Percentiles rank a stretch among this genome's conserved stretches.
Conservation (phyloP, 2,888 invertebrate species). For the Tethea ocularis region DNA sequence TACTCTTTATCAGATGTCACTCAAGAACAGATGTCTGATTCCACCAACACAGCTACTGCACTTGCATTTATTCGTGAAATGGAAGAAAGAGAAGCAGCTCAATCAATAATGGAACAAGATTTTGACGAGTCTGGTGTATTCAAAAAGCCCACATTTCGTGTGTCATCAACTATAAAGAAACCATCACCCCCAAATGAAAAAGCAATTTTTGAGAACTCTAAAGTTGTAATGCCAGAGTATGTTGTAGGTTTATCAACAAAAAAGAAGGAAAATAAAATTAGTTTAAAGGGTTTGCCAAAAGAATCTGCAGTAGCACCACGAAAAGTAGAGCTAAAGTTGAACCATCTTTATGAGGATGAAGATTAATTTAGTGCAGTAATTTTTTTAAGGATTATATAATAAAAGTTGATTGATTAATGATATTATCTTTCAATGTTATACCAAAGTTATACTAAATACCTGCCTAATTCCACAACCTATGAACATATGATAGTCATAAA, state of each 20-base stretch:
- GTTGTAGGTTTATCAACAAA: constrained; percentile 87
- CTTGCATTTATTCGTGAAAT: constrained; percentile 89
- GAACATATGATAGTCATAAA: too few relatives aligned
- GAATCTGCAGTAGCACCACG: constrained; percentile 13
- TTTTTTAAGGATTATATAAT: constrained; percentile 22
- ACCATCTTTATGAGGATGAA: constrained; percentile 76
- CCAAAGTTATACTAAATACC: too few relatives aligned
- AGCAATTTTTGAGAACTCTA: constrained; percentile 85
- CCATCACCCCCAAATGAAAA: constrained; percentile 43
- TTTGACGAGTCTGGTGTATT: constrained; percentile 58
- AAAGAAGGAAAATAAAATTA: constrained; percentile 74
- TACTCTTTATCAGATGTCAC: constrained; percentile 91
- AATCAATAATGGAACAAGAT: constrained; percentile 50
- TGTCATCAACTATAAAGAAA: constrained; percentile 63
- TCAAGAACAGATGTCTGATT: constrained; percentile 90
- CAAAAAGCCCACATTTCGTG: constrained; percentile 70
- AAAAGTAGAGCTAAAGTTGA: constrained; percentile 62
- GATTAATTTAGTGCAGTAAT: constrained; percentile 31
- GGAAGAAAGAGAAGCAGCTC: constrained; percentile 75
- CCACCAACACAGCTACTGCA: constrained; percentile 90
- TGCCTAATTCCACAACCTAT: neutral
- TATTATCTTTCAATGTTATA: neutral
- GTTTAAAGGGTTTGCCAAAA: constrained; percentile 30
- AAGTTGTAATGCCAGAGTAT: constrained; percentile 92
- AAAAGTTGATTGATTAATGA: constrained; percentile 2